Evolutionary conservation across 1,140 invertebrate species (phyloP), one percentile per base, ranked within the genome.

Genomic region (Drosophila nannoptera): DNA sequence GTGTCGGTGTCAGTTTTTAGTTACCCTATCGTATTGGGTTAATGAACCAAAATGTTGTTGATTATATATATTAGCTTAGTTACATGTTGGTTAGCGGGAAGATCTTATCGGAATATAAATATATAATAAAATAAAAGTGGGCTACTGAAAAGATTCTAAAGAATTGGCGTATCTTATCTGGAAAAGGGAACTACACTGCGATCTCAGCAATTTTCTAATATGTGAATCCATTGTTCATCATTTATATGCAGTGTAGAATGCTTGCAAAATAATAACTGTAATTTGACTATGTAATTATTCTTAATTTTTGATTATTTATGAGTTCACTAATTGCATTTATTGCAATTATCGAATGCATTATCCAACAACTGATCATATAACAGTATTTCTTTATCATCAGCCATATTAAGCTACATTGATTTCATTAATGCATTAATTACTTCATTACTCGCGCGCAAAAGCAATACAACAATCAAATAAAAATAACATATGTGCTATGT

Each of bases 401-500:
- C 11, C 38, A 6, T 7, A 53, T 54, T 11, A 31, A 4, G 22
- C 22, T 22, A 22, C 14, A 16, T 62, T 35, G 31, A 5, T 40
- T 56, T 64, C 64, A 56, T 69, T 45, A 64, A 50, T 45, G 56
- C 43, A 54, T 45, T 68, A 68, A 46, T 53, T 3, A 38, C 33
- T 38, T 33, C 43, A 69, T 43, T 49, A 32, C 38, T 7, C 29
- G 38, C 4, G 7, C 5, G 4, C 38, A 36, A 43, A 14, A 8
- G 33, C 16, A 32, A 31, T 43, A 55, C n/a, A 31, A 14, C 53
- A 48, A 16, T 53, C 9, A 61, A 48, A 16, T 53, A 14, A 35
- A 46, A 38, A 31, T 14, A 2, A 22, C 16, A 14, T 22, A 36
- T 12, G n/a, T n/a, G n/a, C n/a, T n/a, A n/a, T 48, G 42, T 29